These are phyloP conservation scores for Pteronotus mesoamericanus DNA, from an alignment of 2,797 vertebrate genomes.

Conservation along the genomic window DNA sequence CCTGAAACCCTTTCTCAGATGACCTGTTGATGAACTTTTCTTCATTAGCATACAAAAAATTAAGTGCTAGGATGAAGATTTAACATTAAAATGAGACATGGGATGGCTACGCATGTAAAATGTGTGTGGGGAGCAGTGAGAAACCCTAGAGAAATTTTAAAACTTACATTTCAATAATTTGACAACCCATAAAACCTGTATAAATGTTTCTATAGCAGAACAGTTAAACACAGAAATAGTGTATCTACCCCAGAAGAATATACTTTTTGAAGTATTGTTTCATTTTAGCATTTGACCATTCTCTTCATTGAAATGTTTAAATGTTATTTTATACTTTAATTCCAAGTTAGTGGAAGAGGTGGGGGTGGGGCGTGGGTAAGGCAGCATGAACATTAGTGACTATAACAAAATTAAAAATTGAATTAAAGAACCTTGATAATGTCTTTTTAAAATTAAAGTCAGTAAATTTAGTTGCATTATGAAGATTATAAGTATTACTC, in stretches of 20 bases:
- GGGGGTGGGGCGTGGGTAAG: background rate
- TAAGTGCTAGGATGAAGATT: background rate
- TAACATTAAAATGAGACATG: background rate
- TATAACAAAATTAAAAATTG: constrained; percentile 35
- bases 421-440: constrained; percentile 25
- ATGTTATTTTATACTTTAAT: constrained; percentile 5
- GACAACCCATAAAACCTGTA: background rate
- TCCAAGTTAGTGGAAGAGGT: background rate
- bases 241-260: background rate
- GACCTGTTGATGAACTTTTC: background rate
- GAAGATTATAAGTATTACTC: background rate
- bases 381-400: background rate
- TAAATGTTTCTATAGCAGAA: background rate
- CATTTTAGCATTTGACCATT: background rate
- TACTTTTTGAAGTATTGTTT: background rate
- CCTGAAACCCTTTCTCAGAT: background rate
- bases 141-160: background rate
- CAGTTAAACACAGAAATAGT: background rate
- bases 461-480: constrained; percentile 37
- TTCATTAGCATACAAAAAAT: background rate
- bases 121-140: background rate
- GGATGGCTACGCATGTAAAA: background rate
- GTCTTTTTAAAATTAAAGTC: constrained; percentile 53
- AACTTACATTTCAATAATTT: background rate
- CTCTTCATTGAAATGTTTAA: background rate